Evolutionary conservation across 2,113 vertebrate genomes (phyloP).

Genomic region (Spermophilus dauricus): DNA sequence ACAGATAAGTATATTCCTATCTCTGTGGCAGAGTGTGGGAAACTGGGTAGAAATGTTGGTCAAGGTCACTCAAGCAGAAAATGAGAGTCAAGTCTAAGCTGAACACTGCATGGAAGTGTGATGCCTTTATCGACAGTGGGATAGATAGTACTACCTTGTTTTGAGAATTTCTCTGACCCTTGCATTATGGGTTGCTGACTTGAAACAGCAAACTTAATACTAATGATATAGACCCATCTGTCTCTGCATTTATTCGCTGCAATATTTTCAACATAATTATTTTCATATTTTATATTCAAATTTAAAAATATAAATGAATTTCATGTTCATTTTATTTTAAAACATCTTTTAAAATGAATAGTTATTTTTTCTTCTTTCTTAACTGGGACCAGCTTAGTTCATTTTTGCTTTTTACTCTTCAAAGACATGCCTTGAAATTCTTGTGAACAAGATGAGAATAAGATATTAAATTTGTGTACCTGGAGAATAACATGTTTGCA

Average conservation of each 20-base stretch:
- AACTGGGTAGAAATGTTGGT: neutral
- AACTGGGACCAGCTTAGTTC: neutral
- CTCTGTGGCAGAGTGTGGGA: neutral
- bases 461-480: constrained; percentile 60
- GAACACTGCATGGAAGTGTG: neutral
- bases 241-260: neutral
- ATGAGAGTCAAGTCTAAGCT: neutral
- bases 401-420: neutral
- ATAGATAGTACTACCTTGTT: neutral
- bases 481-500: constrained; percentile 44
- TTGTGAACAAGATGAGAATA: constrained; percentile 51
- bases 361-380: neutral
- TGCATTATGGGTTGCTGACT: neutral
- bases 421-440: neutral
- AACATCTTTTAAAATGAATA: neutral
- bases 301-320: neutral
- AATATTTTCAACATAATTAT: neutral
- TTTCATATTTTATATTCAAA: constrained; percentile 9
- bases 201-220: neutral
- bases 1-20: neutral
- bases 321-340: neutral
- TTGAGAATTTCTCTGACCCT: neutral
- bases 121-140: too few relatives aligned
- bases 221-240: neutral
- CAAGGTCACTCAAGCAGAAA: neutral